Base-by-base conservation (phyloP, 1,140 invertebrate genomes). In the Oryctes rhinoceros region DNA sequence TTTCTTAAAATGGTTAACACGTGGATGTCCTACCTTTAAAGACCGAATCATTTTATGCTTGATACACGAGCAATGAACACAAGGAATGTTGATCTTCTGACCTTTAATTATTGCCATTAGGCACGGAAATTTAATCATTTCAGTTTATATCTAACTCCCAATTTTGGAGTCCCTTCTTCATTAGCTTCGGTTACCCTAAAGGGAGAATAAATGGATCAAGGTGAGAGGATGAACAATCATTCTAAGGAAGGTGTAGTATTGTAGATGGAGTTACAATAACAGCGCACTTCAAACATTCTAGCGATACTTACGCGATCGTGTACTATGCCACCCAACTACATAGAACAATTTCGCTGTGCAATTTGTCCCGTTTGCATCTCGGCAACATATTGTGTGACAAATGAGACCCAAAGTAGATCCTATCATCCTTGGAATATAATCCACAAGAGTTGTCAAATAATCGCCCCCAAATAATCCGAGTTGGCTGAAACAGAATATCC, bases 381-480 rank as follows among this genome's bases (percentile, higher is more conserved):
- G 75, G 75, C 47, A 76, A 76, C 75, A 76, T 76, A 76, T 76
- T 76, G 75, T 76, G 35, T 76, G 75, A 76, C 75, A 76, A 76
- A 76, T 76, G 75, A 76, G 47, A 76, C 75, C 75, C 37, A 76
- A 76, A 76, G 35, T 76, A 76, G 75, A 79, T 79, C 53, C 24
- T 62, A 79, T 79, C 78, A 10, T 18, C 24, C 53, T 71, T 62
- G 65, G 71, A 75, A 79, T 71, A 71, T 79, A 79, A 79, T 79
- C 78, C 71, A 53, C 62, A 53, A 71, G 78, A 79, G 71, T 75
- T 71, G 78, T 71, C 78, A 79, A 79, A 79, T 79, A 79, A 79
- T 79, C 78, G 71, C 24, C 65, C 62, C 71, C 49, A 53, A 79
- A 49, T 48, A 48, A 71, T 79, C 77, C 47, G 30, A 59, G 49